phyloP scores from a whole-genome alignment of 2,888 invertebrate genomes.

The Cantharis rufa region DNA sequence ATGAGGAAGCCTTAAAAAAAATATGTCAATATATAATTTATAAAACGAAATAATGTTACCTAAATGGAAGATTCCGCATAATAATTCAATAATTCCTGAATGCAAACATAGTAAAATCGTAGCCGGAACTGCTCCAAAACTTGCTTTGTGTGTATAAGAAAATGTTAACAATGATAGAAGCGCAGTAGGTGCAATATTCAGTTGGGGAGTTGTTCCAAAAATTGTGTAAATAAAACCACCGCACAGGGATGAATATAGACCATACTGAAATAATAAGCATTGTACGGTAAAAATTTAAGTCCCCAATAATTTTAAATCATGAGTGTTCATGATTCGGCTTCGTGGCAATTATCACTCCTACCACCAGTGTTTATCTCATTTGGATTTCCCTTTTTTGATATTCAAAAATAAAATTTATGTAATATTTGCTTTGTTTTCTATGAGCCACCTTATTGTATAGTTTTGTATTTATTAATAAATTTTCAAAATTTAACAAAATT shows the following conservation, averaged over 20 bases:
- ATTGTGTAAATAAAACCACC: conserved; percentile 78
- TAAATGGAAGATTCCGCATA: conserved; percentile 67
- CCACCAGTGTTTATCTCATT: no score
- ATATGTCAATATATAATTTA: not conserved
- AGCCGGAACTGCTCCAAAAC: conserved; percentile 60
- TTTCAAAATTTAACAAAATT: no score
- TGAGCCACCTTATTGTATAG: no score
- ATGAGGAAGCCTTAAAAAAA: conserved; percentile 67
- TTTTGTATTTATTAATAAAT: no score
- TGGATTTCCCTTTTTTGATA: no score
- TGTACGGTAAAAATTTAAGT: no score
- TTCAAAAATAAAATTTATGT: no score
- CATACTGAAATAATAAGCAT: conserved; percentile 68
- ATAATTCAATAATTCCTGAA: conserved; percentile 66
- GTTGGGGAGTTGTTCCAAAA: conserved; percentile 74
- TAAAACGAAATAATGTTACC: conserved; percentile 56
- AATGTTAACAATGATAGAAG: conserved; percentile 75
- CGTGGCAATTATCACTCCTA: no score
- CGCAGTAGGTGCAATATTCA: conserved; percentile 75
- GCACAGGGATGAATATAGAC: conserved; percentile 79
- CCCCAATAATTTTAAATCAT: no score
- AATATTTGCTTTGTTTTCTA: no score
- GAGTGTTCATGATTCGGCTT: no score
- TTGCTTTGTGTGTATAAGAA: conserved; percentile 60
- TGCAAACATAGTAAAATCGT: conserved; percentile 70